Evolutionary conservation across 2,888 invertebrate genomes (phyloP).

Genomic region (Latheticus oryzae): DNA sequence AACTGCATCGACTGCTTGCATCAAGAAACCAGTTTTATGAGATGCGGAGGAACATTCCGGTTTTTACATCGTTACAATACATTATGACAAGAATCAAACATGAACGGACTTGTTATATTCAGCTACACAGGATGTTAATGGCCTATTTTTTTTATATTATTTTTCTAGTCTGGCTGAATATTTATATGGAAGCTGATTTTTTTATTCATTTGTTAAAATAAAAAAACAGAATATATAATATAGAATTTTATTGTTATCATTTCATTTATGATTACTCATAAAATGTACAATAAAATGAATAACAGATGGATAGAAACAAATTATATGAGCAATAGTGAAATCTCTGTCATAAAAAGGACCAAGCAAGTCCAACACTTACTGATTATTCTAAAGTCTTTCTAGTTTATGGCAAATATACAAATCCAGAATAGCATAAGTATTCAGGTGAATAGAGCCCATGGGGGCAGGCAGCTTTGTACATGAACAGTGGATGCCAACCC

Average conservation of each 20-base stretch:
- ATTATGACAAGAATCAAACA: no score
- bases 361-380: constrained; percentile 58
- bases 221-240: constrained; percentile 64
- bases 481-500: constrained; percentile 60
- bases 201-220: constrained; percentile 20
- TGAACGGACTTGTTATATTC: no score
- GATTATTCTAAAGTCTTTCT: constrained; percentile 57
- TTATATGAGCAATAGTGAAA: constrained; percentile 67
- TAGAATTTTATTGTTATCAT: constrained; percentile 67
- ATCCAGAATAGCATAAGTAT: constrained; percentile 64
- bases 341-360: constrained; percentile 64
- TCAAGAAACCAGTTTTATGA: constrained; percentile 10
- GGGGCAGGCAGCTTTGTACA: constrained; percentile 63
- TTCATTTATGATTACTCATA: constrained; percentile 66
- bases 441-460: constrained; percentile 59
- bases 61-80: no score
- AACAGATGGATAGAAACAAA: constrained; percentile 67
- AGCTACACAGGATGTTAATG: no score
- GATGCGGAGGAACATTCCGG: constrained; percentile 2
- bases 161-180: no score
- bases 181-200: not conserved
- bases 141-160: no score
- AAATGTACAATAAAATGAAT: constrained; percentile 67
- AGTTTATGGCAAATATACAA: constrained; percentile 65
- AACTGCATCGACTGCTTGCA: not conserved